Percentiles rank a stretch among this genome's conserved stretches.
These are phyloP conservation scores for Osmoderma eremita DNA, from an alignment of 2,888 invertebrate genomes.

Conservation along the genomic window DNA sequence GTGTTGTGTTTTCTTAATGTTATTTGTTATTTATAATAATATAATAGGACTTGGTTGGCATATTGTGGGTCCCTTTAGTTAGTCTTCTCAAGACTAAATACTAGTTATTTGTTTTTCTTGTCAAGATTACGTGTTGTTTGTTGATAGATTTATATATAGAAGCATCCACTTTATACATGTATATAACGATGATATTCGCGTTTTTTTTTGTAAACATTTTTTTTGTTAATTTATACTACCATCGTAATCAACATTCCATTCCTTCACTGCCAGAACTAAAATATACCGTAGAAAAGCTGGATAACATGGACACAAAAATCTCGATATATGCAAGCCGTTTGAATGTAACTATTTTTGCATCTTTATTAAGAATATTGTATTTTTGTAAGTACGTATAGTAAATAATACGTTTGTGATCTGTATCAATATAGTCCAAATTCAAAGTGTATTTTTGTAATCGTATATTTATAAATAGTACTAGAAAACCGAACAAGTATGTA, in stretches of 20 bases:
- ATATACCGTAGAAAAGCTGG: too few species aligned
- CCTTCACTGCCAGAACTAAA: too few species aligned
- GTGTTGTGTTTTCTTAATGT: slow-evolving; percentile 30
- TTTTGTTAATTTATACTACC: too few species aligned
- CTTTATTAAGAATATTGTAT: too few species aligned
- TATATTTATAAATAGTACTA: slow-evolving; percentile 4
- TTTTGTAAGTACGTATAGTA: neutral
- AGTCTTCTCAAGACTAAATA: slow-evolving; percentile 36
- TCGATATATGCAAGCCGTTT: too few species aligned
- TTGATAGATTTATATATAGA: slow-evolving; percentile 28
- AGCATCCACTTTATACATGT: slow-evolving; percentile 16
- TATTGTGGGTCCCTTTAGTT: slow-evolving; percentile 38
- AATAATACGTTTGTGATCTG: neutral
- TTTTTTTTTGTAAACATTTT: too few species aligned
- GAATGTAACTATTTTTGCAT: too few species aligned
- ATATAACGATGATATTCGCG: slow-evolving; percentile 6
- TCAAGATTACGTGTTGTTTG: slow-evolving; percentile 25
- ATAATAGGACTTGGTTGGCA: slow-evolving; percentile 31
- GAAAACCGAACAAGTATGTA: too few species aligned
- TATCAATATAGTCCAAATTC: slow-evolving; percentile 24
- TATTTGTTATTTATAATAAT: slow-evolving; percentile 35
- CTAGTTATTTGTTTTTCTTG: slow-evolving; percentile 35
- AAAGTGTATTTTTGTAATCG: slow-evolving; percentile 24
- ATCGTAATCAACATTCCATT: too few species aligned
- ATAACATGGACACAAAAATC: too few species aligned